A percentile compares a stretch with the other conserved stretches of the same genome.
Conservation (phyloP, 2,797 vertebrate genomes). For the Chloroceryle inda region DNA sequence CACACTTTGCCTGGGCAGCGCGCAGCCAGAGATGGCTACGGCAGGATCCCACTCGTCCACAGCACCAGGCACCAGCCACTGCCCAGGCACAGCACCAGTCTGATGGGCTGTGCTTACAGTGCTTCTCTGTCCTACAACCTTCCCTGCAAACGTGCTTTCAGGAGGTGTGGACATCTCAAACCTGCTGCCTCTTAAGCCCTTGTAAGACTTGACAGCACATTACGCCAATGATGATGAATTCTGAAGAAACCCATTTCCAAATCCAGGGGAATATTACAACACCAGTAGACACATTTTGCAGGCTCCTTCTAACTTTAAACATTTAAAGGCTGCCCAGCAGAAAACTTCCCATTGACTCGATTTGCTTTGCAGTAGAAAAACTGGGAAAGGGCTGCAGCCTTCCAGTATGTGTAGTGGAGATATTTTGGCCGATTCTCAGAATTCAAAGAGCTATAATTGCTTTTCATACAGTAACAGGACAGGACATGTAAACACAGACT, state of each 20-base stretch:
- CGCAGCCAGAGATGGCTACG: background rate
- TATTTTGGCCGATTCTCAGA: background rate
- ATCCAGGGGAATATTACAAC: background rate
- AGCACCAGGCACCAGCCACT: background rate
- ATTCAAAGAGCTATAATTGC: background rate
- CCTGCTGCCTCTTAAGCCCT: background rate
- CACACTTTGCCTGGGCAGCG: background rate
- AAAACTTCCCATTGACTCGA: background rate
- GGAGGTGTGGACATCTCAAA: background rate
- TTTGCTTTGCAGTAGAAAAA: background rate
- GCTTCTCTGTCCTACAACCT: background rate
- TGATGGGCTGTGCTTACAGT: background rate
- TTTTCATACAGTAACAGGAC: background rate
- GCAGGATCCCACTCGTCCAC: no score
- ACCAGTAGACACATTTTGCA: background rate
- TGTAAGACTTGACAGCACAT: background rate
- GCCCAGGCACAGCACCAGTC: background rate
- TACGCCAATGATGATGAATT: background rate
- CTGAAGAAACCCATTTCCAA: background rate
- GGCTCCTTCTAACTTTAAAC: background rate
- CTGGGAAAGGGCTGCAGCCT: background rate
- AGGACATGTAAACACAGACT: background rate
- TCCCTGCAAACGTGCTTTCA: background rate
- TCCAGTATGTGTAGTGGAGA: background rate
- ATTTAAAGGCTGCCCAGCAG: background rate